phyloP scores from a whole-genome alignment of 2,113 vertebrate genomes.

The Athene cunicularia region DNA sequence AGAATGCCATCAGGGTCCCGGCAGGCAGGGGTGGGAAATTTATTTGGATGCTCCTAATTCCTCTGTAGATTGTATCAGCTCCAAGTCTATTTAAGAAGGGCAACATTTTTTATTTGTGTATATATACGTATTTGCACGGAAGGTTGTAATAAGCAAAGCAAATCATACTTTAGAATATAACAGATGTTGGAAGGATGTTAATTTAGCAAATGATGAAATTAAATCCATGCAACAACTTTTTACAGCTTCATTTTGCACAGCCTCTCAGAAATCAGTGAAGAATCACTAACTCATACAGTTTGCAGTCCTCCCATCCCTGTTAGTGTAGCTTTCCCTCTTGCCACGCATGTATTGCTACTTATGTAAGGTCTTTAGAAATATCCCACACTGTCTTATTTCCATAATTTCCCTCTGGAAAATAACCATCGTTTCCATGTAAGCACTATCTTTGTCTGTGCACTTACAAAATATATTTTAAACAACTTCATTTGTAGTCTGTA shows the following conservation, averaged over 20 bases:
- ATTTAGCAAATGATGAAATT: not conserved
- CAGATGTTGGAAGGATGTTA: not conserved
- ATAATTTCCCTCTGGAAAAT: not conserved
- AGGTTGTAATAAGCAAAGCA: not conserved
- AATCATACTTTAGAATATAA: not conserved
- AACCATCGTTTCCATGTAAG: not conserved
- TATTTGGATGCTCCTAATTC: conserved; percentile 34
- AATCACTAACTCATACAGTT: not conserved
- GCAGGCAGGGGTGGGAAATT: not conserved
- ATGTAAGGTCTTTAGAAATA: not conserved
- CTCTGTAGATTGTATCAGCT: not conserved
- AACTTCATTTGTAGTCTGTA: not conserved
- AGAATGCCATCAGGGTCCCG: not conserved
- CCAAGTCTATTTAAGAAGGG: not conserved
- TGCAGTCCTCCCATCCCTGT: not conserved
- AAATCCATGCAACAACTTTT: not conserved
- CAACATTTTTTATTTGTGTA: not conserved
- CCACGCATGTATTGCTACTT: not conserved
- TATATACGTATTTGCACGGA: not conserved
- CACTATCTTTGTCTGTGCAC: not conserved
- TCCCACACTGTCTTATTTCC: not conserved
- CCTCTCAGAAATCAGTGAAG: not conserved
- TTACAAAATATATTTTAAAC: not conserved
- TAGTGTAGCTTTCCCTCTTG: not conserved
- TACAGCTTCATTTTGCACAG: not conserved